phyloP scores from a whole-genome alignment of 2,797 vertebrate species.

The Eulemur albifrons region DNA sequence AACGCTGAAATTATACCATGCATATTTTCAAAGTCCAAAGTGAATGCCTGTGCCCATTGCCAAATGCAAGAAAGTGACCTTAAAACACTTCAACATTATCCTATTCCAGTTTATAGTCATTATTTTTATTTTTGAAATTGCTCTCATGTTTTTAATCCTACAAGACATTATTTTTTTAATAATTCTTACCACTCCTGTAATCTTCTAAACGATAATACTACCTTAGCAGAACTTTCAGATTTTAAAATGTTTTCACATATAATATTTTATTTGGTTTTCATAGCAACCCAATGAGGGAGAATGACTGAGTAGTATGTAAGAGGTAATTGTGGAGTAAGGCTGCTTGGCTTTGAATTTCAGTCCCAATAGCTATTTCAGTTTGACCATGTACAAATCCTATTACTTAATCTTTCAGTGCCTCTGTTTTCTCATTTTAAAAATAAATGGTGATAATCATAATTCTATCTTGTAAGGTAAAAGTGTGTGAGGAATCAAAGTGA shows the following conservation, averaged over 20 bases:
- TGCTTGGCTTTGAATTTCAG: neutral
- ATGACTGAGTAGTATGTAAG: neutral
- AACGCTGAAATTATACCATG: neutral
- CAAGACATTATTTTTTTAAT: neutral
- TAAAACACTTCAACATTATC: neutral
- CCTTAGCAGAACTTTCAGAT: neutral
- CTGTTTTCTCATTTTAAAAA: neutral
- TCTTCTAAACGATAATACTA: neutral
- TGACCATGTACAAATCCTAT: neutral
- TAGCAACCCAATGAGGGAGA: neutral
- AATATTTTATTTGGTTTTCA: neutral
- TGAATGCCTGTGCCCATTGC: neutral
- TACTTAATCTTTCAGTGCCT: neutral
- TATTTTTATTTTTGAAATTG: neutral
- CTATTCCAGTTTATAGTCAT: neutral
- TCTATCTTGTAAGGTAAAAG: rapidly evolving
- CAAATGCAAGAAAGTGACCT: neutral
- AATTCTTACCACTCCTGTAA: neutral
- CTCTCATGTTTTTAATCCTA: neutral
- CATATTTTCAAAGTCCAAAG: neutral
- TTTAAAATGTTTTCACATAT: neutral
- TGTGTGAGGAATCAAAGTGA: neutral
- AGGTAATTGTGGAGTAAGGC: neutral
- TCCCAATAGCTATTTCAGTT: neutral
- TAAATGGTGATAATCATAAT: neutral